Base-by-base conservation (phyloP, 2,113 vertebrate species). In the Silurus glanis region DNA sequence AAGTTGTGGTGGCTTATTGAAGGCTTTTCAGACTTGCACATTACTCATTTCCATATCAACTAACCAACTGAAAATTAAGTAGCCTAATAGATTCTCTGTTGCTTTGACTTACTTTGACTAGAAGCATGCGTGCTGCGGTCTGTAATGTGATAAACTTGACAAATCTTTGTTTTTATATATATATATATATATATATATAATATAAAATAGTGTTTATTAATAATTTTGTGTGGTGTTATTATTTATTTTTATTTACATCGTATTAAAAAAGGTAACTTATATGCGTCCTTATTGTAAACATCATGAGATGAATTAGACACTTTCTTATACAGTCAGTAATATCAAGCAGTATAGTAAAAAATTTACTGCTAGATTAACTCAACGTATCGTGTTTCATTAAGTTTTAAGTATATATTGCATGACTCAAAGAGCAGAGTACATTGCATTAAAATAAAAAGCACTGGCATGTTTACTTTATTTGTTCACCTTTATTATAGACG, bases 41-140 rank as follows among this genome's bases (percentile, higher is more conserved):
- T 64, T 55, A 16, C 25, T 75, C 51, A 86, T 88, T 89, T 86
- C 74, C 86, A 89, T 85, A 86, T 87, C 61, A 89, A 85, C 83
- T 71, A 83, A 74, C 49, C 83, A 56, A 72, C 21, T 45, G 79
- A 67, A 58, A 67, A 82, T 71, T 9, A 45, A 53, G 45, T 79
- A 59, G 47, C 66, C 72, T 58, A n/a, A 55, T 83, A 37, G 59
- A 83, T 85, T 58, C 55, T 59, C 25, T 45, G 55, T 28, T 5
- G 14, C 58, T 80, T 37, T 80, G 25, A 10, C 59, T 80, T 80
- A 58, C 58, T 80, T 79, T 80, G 14, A 8, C 53, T 79, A 58
- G 25, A 79, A 78, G 13, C 14, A 5, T 58, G n/a, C n/a, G 28
- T 28, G 8, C 14, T 56, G 13, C 28, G 13, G 19, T 16, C 75